A percentile compares a stretch with the other conserved stretches of the same genome.
Conservation (phyloP, 2,888 invertebrate genomes). For the Aproaerema taeniolella region DNA sequence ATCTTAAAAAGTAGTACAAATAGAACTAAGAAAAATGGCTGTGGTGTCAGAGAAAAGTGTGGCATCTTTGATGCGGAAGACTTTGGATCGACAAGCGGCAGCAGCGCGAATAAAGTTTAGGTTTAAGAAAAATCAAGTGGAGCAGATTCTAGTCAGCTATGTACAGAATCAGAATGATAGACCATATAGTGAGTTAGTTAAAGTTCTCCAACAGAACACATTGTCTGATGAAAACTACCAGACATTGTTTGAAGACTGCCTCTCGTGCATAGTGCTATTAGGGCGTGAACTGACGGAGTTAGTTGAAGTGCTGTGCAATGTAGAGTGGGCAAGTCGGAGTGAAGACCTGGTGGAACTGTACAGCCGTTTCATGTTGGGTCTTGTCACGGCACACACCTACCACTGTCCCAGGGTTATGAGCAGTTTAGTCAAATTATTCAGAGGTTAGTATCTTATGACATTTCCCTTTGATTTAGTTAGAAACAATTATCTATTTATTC, state of each 20-base stretch:
- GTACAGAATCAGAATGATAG: slow-evolving; percentile 49
- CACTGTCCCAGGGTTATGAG: slow-evolving; percentile 57
- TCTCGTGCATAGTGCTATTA: slow-evolving; percentile 56
- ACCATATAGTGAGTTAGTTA: slow-evolving; percentile 65
- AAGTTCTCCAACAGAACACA: slow-evolving; percentile 56
- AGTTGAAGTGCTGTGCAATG: slow-evolving; percentile 50
- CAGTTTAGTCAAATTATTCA: slow-evolving; percentile 54
- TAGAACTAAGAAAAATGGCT: slow-evolving; percentile 40
- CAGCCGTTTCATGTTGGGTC: slow-evolving; percentile 47
- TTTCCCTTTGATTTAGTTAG: too few relatives aligned
- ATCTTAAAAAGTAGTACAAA: slow-evolving; percentile 49
- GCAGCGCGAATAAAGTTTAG: slow-evolving; percentile 55
- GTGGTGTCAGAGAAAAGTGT: slow-evolving; percentile 55
- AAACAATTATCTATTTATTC: too few relatives aligned
- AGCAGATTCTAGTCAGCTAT: slow-evolving; percentile 56
- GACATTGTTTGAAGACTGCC: slow-evolving; percentile 56
- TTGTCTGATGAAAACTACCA: slow-evolving; percentile 61
- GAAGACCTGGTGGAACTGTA: slow-evolving; percentile 49
- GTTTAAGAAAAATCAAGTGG: slow-evolving; percentile 61
- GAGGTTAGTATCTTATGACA: slow-evolving; percentile 49
- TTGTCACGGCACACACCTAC: slow-evolving; percentile 67
- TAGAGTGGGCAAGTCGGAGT: slow-evolving; percentile 54
- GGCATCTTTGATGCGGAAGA: slow-evolving; percentile 63
- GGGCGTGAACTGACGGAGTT: slow-evolving; percentile 54
- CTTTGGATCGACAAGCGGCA: slow-evolving; percentile 56